Base-by-base conservation (phyloP, 2,888 invertebrate species). In the Nowickia ferox region DNA sequence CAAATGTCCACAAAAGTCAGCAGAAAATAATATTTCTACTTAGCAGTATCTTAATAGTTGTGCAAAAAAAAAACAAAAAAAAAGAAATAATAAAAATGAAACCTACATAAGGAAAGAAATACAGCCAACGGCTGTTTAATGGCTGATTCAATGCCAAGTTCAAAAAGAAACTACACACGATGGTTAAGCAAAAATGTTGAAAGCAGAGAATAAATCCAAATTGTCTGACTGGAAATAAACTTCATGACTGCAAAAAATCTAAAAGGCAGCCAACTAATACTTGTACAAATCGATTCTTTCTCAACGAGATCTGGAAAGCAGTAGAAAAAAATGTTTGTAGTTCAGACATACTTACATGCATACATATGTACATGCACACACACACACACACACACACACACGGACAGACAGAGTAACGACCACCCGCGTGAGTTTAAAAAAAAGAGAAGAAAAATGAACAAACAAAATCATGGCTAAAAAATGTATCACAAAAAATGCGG, bases 211-310 rank as follows among this genome's bases (percentile, higher is more conserved):
- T 55, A 74, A 68, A 81, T 61, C 83, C 83, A 68, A 80, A 83
- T 71, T 86, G 86, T 86, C 86, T 86, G 83, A 83, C 83, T 83
- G 86, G 48, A 76, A 83, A 75, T 15, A 75, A 82, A 76, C 57
- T 77, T 82, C 74, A 74, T 74, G 81, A 38, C 30, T 44, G 51
- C 55, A 46, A 65, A 46, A 13, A 11, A 48, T 81, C n/a, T 48
- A 66, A 83, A 61, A 40, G 38, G n/a, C 69, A 61, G 22, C 11
- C 59, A 42, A 69, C 61, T 42, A 51, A 61, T 61, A 81, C 75
- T 51, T n/a, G 19, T 17, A 63, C 15, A 59, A 30, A 74, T 51
- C 15, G 57, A 46, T 71, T 30, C 19, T 30, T 38, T 48, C 55
- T 66, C 63, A 71, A 57, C 19, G 42, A 76, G 71, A 76, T 77